Base-by-base conservation (phyloP, 2,113 vertebrate species). In the Hippolais icterina region DNA sequence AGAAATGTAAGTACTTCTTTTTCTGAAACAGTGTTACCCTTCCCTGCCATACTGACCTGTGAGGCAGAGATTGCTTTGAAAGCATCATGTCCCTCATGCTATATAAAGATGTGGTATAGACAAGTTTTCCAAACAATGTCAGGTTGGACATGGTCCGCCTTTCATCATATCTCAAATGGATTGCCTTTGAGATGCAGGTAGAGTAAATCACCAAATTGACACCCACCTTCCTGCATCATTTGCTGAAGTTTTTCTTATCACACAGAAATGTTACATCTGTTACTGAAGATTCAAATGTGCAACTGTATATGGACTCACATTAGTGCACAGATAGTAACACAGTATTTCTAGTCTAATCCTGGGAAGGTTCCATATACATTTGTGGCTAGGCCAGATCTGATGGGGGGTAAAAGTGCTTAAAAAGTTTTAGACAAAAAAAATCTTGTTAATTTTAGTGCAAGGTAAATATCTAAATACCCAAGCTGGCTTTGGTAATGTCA, bases 51-150 rank as follows among this genome's bases (percentile, higher is more conserved):
- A 46, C 15, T 54, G 74, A 84, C 59, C 49, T 82, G 37, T 69
- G 65, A 88, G 71, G 80, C 46, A 65, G 68, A 33, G 44, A 27
- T 47, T 87, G 31, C 71, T 93, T 76, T 88, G 89, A 84, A 87
- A 95, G 33, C 31, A 11, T 63, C 77, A 31, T 52, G 25, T 92
- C 35, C 57, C 39, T 87, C 33, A 5, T 54, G 37, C 39, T 71
- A 9, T 46, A 65, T 92, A 74, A 89, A 92, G 78, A 17, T 41
- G 10, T 17, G 6, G 3, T 37, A 74, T 63, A 50, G 33, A 93
- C 68, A 83, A 89, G 74, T 71, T 94, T 95, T 94, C 74, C 66
- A 94, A 94, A 93, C 68, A 59, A 66, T 64, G 64, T 85, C 91
- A 93, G 64, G 24, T 44, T 50, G 41, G 83, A 88, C 39, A 65